Evolutionary conservation across 2,888 invertebrate genomes (phyloP), one percentile per base, ranked within the genome.

Genomic region (Hyposoter didymator): DNA sequence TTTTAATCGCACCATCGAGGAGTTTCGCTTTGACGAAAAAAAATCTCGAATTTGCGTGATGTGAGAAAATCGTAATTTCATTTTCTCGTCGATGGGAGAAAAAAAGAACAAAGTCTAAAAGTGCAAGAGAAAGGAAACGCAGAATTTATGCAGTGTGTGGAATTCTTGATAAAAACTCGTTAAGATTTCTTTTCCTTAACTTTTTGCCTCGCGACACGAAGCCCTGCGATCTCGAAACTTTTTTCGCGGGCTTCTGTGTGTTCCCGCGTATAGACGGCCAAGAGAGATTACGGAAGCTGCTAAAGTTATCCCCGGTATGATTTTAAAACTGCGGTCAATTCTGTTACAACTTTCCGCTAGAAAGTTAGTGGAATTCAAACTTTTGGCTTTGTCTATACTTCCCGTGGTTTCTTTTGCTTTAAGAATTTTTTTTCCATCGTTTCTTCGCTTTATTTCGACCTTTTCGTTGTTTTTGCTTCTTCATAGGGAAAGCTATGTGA

Each of bases 251-350:
- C 64, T 78, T 49, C 49, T 78, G 28, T n/a, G 32, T 43, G 14
- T 55, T 12, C 28, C 2, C 35, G 1, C 2, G 14, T 43, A 45
- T 74, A 59, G 0, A 55, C 14, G 17, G 2, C 22, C 45, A 12
- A 12, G 59, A 73, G n/a, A 43, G 32, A 28, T 55, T 39, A 45
- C 62, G 39, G 32, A 69, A 28, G 67, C 52, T 52, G 22, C 32
- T 28, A 78, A 76, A 52, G 17, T 74, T 74, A 22, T 28, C 14
- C 28, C 14, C n/a, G 17, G 22, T 39, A 43, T 49, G 28, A 49
- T 39, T 45, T 79, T 66, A 49, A 70, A 79, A 84, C 49, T 79
- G 59, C 35, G 49, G 69, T 10, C 45, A 79, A 78, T 79, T 84
- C 74, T 43, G 74, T 79, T 64, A 79, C 7, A 67, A 84, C 39